A percentile compares a stretch with the other conserved stretches of the same genome.
Conservation (phyloP, 2,113 vertebrate species). For the Platysternon megacephalum region DNA sequence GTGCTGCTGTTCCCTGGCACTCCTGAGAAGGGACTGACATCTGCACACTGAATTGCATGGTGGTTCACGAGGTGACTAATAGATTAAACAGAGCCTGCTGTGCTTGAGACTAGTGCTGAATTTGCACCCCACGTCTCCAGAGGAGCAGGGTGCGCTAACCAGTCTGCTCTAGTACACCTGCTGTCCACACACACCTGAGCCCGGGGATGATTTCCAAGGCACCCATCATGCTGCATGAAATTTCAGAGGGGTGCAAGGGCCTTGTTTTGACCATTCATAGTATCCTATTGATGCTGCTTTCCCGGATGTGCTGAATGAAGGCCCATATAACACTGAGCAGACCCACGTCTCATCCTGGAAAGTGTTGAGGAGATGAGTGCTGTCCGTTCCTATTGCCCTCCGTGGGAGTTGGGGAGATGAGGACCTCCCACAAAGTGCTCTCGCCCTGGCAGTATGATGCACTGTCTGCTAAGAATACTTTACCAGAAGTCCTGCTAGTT, state of each 20-base stretch:
- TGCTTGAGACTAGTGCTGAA: background rate
- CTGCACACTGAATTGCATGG: background rate
- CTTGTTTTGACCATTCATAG: background rate
- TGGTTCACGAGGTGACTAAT: background rate
- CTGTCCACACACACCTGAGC: too few relatives aligned
- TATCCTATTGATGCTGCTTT: background rate
- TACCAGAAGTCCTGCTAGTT: background rate
- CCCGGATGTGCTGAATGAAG: background rate
- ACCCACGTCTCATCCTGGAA: background rate
- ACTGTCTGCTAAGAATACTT: background rate
- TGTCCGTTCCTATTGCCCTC: background rate
- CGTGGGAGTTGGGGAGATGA: background rate
- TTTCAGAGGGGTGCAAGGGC: background rate
- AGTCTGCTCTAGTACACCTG: too few relatives aligned
- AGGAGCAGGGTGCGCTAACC: background rate
- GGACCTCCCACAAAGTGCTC: background rate
- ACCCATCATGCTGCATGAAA: background rate
- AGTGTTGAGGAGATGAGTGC: background rate
- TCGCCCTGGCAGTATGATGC: background rate
- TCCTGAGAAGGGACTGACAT: background rate
- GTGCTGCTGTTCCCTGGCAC: background rate
- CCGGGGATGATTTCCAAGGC: background rate
- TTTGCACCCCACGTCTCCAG: background rate
- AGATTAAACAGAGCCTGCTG: background rate
- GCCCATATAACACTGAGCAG: background rate